phyloP scores from a whole-genome alignment of 2,888 invertebrate genomes.

The Colostygia pectinataria region DNA sequence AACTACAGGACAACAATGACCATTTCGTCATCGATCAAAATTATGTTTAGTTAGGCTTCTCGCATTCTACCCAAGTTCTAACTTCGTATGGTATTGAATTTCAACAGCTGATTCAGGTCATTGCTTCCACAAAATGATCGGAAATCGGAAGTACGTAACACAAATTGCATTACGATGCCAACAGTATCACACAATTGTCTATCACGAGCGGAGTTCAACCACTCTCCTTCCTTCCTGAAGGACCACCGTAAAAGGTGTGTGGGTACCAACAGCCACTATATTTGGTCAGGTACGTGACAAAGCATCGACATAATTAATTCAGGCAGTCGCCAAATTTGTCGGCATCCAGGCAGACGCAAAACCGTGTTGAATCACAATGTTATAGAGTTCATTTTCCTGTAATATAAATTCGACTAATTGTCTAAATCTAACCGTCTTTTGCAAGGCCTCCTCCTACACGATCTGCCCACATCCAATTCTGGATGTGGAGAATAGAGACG shows the following conservation, averaged over 20 bases:
- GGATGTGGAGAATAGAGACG: constrained; percentile 50
- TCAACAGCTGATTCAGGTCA: constrained; percentile 29
- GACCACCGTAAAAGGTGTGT: constrained; percentile 63
- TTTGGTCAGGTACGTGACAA: constrained; percentile 78
- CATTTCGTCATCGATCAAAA: constrained; percentile 23
- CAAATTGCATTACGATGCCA: constrained; percentile 69
- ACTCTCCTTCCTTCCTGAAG: constrained; percentile 74
- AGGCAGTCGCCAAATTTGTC: constrained; percentile 68
- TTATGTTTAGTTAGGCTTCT: constrained; percentile 22
- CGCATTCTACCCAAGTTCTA: constrained; percentile 14
- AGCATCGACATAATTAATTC: constrained; percentile 73
- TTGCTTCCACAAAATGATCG: constrained; percentile 51
- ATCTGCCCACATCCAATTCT: constrained; percentile 78
- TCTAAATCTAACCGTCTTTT: constrained; percentile 67
- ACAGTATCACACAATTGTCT: constrained; percentile 49
- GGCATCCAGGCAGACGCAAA: constrained; percentile 52
- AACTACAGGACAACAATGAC: constrained; percentile 16
- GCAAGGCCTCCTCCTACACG: constrained; percentile 78
- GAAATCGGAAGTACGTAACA: constrained; percentile 64
- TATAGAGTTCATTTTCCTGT: constrained; percentile 56
- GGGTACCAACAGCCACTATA: constrained; percentile 62
- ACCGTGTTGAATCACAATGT: constrained; percentile 55
- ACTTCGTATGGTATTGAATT: constrained; percentile 11
- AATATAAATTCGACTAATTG: constrained; percentile 48
- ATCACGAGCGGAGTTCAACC: constrained; percentile 61